Conservation (phyloP, 2,888 invertebrate genomes). For the Trilocha varians region DNA sequence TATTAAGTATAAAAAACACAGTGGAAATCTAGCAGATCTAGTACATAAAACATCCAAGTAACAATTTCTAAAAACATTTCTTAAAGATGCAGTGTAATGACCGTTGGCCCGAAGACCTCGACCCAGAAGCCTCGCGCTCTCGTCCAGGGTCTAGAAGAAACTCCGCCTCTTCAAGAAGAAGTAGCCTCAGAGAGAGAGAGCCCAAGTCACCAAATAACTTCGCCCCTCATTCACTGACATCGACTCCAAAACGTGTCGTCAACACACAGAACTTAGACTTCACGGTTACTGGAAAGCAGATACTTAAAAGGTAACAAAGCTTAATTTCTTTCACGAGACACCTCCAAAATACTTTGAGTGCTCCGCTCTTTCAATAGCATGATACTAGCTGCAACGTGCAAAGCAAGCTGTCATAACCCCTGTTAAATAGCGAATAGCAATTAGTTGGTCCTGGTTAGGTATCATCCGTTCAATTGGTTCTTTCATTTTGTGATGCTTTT, state of each 20-base stretch:
- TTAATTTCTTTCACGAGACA: background rate
- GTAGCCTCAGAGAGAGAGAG: constrained; percentile 34
- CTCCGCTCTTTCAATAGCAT: too few relatives aligned
- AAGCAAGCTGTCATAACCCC: too few relatives aligned
- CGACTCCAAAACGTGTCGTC: constrained; percentile 39
- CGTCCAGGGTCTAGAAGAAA: constrained; percentile 42
- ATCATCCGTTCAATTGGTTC: too few relatives aligned
- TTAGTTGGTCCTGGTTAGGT: too few relatives aligned
- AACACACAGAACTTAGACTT: constrained; percentile 45
- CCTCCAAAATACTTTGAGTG: too few relatives aligned
- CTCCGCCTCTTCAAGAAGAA: constrained; percentile 42
- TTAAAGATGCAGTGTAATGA: constrained; percentile 22
- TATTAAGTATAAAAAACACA: too few relatives aligned
- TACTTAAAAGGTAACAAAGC: constrained; percentile 39
- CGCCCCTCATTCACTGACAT: constrained; percentile 22
- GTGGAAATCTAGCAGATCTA: too few relatives aligned
- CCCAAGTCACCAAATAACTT: constrained; percentile 19
- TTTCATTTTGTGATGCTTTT: too few relatives aligned
- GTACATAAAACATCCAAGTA: too few relatives aligned
- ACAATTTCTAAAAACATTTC: too few relatives aligned
- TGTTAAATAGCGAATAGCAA: too few relatives aligned
- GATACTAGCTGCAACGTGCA: too few relatives aligned
- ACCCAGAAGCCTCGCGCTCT: constrained; percentile 28
- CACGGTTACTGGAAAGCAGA: constrained; percentile 51
- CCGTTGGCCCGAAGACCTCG: constrained; percentile 26